Percentiles rank a stretch among this genome's conserved stretches.
Evolutionary conservation across 2,113 vertebrate genomes (phyloP).

Genomic region (Dipodomys merriami): DNA sequence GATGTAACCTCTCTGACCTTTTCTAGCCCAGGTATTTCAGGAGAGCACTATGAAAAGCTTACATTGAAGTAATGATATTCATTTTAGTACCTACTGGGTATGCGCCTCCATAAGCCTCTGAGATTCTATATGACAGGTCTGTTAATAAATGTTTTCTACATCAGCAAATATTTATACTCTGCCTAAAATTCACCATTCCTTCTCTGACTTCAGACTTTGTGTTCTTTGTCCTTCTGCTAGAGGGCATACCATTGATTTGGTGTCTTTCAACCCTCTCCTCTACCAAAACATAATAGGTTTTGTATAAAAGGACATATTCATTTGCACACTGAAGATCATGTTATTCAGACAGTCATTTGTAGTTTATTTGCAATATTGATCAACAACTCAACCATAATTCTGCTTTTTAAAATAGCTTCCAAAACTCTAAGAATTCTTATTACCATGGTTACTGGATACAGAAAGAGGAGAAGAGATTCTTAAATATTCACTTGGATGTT

Average conservation of each 20-base stretch:
- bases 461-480: constrained; percentile 35
- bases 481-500: constrained; percentile 9
- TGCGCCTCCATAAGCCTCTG: background rate
- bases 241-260: constrained; percentile 58
- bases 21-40: background rate
- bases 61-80: background rate
- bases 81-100: background rate
- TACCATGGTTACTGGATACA: constrained; percentile 39
- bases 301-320: background rate
- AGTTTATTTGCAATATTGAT: background rate
- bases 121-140: background rate
- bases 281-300: constrained; percentile 17
- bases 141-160: no score
- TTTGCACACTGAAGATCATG: background rate
- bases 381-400: background rate
- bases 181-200: background rate
- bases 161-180: background rate
- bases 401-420: background rate
- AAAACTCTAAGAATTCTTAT: constrained; percentile 26
- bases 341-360: background rate
- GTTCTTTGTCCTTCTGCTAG: constrained; percentile 71
- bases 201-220: background rate
- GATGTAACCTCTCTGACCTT: background rate
- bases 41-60: background rate
- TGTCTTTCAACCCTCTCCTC: background rate